These are phyloP conservation scores for Oligia strigilis DNA, from an alignment of 2,888 invertebrate species.

Conservation along the genomic window DNA sequence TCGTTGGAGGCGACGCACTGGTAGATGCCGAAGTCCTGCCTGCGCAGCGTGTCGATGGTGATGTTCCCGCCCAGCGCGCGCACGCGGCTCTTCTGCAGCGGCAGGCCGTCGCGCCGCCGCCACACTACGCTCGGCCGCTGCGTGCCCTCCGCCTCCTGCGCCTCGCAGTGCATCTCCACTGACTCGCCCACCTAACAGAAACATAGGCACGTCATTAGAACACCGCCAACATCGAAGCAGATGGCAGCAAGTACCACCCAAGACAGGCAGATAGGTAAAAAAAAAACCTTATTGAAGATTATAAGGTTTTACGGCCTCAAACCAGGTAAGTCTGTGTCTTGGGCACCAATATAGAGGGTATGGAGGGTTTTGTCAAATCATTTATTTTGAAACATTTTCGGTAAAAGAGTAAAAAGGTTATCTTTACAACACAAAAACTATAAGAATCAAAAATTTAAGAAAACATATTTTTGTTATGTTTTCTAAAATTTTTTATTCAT, in stretches of 20 bases:
- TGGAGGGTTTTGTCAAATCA: too few species aligned
- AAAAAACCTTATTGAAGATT: too few species aligned
- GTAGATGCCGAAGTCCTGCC: slow-evolving; percentile 98
- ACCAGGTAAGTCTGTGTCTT: too few species aligned
- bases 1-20: slow-evolving; percentile 99
- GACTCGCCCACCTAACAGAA: slow-evolving; percentile 93
- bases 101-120: slow-evolving; percentile 96
- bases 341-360: too few species aligned
- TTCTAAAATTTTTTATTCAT: too few species aligned
- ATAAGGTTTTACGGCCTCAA: too few species aligned
- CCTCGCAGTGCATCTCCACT: slow-evolving; percentile 98
- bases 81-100: slow-evolving; percentile 95
- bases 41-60: slow-evolving; percentile 96
- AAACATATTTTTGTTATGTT: too few species aligned
- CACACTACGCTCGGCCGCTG: slow-evolving; percentile 97
- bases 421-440: neutral
- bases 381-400: neutral
- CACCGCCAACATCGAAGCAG: neutral
- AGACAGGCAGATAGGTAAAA: neutral
- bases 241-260: neutral
- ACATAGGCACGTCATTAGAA: neutral
- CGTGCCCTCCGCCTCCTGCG: slow-evolving; percentile 97
- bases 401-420: neutral
- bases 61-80: slow-evolving; percentile 96
- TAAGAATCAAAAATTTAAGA: neutral